Evolutionary conservation across 2,888 invertebrate species (phyloP), one percentile per base, ranked within the genome.

Genomic region (Coelogynopora nodosa): DNA sequence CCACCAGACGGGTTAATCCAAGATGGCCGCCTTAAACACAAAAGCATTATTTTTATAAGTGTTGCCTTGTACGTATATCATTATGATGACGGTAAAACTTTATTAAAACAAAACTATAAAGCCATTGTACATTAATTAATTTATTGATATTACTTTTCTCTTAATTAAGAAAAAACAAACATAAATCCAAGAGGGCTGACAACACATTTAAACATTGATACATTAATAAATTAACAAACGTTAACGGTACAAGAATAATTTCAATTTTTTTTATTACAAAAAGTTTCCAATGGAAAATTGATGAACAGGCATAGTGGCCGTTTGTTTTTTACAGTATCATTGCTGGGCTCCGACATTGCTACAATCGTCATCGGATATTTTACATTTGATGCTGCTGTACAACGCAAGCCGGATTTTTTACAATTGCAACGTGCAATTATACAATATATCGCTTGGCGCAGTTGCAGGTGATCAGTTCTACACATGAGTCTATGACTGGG

Each of bases 381-480:
- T 23, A 74, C 74, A 74, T 74, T 74, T 74, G 74, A 74, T 74
- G 74, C 74, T 74, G 74, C 74, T 74, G 74, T 74, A 49, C 49
- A 49, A 49, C 49, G 49, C 49, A 49, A 49, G 49, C 49, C 49
- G 49, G 49, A 49, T 18, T 49, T 49, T 49, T 49, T 49, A 49
- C 49, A 49, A 49, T 49, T 49, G 49, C 49, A 49, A 49, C 74
- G 23, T 23, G 18, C 23, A 2, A 23, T 2, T 23, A n/a, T n/a
- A n/a, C n/a, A n/a, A n/a, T 5, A 5, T 26, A 74, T 74, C 10
- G 74, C 23, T 23, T 74, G 74, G 5, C n/a, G n/a, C n/a, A n/a
- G n/a, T n/a, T n/a, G n/a, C n/a, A n/a, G n/a, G n/a, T n/a, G n/a
- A n/a, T n/a, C n/a, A n/a, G n/a, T n/a, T n/a, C n/a, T n/a, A n/a